phyloP scores from a whole-genome alignment of 2,113 vertebrate species.

The Chionodraco myersi region DNA sequence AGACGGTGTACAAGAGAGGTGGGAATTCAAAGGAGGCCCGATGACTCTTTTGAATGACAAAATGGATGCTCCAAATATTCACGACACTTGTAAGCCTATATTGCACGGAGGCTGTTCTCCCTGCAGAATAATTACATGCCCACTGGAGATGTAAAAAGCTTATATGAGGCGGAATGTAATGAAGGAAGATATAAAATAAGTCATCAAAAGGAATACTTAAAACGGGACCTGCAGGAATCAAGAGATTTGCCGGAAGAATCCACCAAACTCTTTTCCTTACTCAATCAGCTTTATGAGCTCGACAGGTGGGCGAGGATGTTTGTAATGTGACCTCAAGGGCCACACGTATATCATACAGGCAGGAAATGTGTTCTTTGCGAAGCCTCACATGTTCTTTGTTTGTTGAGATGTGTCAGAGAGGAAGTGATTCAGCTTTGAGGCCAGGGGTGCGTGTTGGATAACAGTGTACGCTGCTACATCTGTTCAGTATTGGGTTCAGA shows the following conservation, averaged over 20 bases:
- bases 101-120: conserved; percentile 48
- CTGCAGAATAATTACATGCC: conserved; percentile 73
- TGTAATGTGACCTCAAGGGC: not conserved
- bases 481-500: not conserved
- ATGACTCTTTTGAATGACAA: conserved; percentile 68
- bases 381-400: not conserved
- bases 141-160: conserved; percentile 66
- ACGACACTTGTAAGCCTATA: conserved; percentile 64
- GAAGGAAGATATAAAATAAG: conserved; percentile 66
- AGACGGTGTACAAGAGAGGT: conserved; percentile 60
- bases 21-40: conserved; percentile 45
- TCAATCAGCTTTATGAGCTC: conserved; percentile 29
- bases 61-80: conserved; percentile 76
- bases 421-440: not conserved
- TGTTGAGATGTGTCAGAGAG: not conserved
- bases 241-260: conserved; percentile 52
- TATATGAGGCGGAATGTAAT: conserved; percentile 65
- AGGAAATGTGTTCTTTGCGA: not conserved
- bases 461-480: not conserved
- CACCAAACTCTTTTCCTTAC: conserved; percentile 11
- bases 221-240: conserved; percentile 65
- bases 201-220: conserved; percentile 73
- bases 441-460: not conserved
- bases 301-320: not conserved
- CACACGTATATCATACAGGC: not conserved